Conservation (phyloP, 2,113 vertebrate genomes). For the Seriola dumerili region DNA sequence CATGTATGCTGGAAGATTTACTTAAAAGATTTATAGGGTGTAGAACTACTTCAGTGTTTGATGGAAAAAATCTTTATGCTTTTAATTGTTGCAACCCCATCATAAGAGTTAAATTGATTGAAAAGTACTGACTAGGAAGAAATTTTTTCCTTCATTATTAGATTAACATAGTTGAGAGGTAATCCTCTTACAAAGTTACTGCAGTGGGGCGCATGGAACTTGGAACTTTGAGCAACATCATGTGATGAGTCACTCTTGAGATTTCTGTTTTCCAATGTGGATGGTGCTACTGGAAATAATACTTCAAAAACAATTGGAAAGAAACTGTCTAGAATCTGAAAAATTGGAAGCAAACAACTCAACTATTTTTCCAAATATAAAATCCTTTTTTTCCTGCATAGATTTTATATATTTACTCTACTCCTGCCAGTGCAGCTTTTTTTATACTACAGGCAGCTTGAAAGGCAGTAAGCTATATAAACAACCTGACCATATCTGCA, state of each 20-base stretch:
- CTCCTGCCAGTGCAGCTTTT: no score
- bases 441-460: neutral
- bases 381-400: neutral
- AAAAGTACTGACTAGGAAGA: conserved; percentile 33
- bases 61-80: neutral
- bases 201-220: conserved; percentile 29
- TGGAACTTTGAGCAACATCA: conserved; percentile 58
- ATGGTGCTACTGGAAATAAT: conserved; percentile 23
- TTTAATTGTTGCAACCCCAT: neutral
- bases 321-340: neutral
- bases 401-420: neutral
- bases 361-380: neutral
- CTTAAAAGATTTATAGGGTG: neutral
- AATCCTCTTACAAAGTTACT: conserved; percentile 81
- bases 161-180: conserved; percentile 81
- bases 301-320: conserved; percentile 37
- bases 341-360: neutral
- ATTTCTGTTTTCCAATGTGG: conserved; percentile 36
- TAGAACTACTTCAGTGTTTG: neutral
- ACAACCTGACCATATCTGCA: neutral
- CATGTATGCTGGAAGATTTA: neutral
- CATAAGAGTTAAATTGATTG: neutral
- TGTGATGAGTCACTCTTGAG: conserved; percentile 67
- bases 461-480: neutral
- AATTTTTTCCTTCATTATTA: conserved; percentile 67